Evolutionary conservation across 2,888 invertebrate species (phyloP).

Genomic region (Megastigmus dorsalis): DNA sequence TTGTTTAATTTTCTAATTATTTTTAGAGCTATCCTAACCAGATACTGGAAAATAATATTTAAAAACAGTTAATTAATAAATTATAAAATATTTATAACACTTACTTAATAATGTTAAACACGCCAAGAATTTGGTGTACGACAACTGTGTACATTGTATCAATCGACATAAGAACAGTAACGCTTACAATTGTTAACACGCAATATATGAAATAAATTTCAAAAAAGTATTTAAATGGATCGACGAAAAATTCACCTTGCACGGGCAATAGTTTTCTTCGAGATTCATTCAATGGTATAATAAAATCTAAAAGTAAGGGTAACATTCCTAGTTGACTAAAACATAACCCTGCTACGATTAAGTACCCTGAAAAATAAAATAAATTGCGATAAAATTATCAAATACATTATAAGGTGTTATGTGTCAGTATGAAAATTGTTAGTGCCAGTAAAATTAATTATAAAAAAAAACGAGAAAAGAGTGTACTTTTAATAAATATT

Average conservation of each 20-base stretch:
- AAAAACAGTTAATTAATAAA: no score
- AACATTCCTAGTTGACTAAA: constrained; percentile 24
- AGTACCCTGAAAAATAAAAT: constrained; percentile 1
- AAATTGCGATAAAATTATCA: no score
- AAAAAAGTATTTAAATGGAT: constrained; percentile 27
- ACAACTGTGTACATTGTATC: constrained; percentile 20
- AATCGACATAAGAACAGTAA: background rate
- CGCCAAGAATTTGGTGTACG: constrained; percentile 31
- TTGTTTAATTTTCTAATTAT: no score
- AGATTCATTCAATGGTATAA: constrained; percentile 40
- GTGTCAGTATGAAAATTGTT: no score
- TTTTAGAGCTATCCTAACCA: background rate
- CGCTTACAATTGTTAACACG: background rate
- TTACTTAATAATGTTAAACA: constrained; percentile 28
- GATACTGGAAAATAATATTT: background rate
- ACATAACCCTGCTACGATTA: background rate
- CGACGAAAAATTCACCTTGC: constrained; percentile 10
- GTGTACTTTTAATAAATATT: no score
- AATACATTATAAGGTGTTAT: no score
- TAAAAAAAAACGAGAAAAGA: no score
- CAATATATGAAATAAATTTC: constrained; percentile 25
- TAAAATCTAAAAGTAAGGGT: constrained; percentile 18
- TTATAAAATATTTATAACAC: background rate
- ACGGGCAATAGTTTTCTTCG: constrained; percentile 12
- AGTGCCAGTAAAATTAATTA: no score